These are phyloP conservation scores for Naso thynnoides DNA, from an alignment of 2,797 vertebrate genomes.

Conservation along the genomic window DNA sequence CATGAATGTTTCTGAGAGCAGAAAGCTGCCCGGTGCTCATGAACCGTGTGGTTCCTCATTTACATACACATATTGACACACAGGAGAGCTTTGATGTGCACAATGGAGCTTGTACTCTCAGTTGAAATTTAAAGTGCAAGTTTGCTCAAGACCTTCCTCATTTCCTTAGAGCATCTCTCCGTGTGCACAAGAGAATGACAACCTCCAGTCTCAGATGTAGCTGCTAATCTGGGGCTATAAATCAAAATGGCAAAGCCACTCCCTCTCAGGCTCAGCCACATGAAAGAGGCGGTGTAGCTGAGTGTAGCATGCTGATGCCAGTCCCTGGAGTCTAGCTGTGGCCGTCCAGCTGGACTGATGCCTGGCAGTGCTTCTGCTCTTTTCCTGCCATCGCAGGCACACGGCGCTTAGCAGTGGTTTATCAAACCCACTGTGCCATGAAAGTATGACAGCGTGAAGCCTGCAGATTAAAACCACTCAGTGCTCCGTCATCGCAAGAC, in stretches of 20 bases:
- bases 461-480: slow-evolving; percentile 76
- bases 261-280: slow-evolving; percentile 49
- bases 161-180: slow-evolving; percentile 42
- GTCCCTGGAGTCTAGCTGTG: slow-evolving; percentile 56
- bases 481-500: slow-evolving; percentile 61
- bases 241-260: slow-evolving; percentile 70
- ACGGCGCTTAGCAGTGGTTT: slow-evolving; percentile 71
- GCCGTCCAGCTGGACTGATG: slow-evolving; percentile 72
- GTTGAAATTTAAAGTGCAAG: slow-evolving; percentile 21
- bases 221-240: slow-evolving; percentile 71
- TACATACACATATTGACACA: slow-evolving; percentile 32
- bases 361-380: slow-evolving; percentile 65
- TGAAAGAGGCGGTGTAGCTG: slow-evolving; percentile 51
- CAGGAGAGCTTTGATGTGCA: slow-evolving; percentile 20
- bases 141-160: slow-evolving; percentile 30
- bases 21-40: slow-evolving; percentile 33
- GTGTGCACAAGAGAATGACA: slow-evolving; percentile 58
- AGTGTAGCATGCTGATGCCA: slow-evolving; percentile 68
- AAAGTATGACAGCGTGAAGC: slow-evolving; percentile 68
- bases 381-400: slow-evolving; percentile 61
- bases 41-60: slow-evolving; percentile 46
- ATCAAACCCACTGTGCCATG: slow-evolving; percentile 70
- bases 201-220: slow-evolving; percentile 61
- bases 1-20: slow-evolving; percentile 50
- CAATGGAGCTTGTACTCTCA: slow-evolving; percentile 28